Conservation (phyloP, 2,113 vertebrate genomes). For the Rhodinocichla rosea region DNA sequence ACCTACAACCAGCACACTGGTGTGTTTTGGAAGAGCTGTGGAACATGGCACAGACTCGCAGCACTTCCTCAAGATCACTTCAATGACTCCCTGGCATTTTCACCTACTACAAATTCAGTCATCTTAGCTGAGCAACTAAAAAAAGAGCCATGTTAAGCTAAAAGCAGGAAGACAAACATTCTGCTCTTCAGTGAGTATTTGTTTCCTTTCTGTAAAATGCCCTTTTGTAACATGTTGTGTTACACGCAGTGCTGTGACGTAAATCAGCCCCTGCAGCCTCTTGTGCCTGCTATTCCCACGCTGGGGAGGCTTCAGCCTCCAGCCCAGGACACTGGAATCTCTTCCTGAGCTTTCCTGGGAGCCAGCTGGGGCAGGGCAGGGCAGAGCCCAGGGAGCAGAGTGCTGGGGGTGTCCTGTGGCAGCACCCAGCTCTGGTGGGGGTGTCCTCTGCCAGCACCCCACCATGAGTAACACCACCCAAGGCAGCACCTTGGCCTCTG, state of each 20-base stretch:
- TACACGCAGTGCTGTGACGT: constrained; percentile 25
- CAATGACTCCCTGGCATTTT: background rate
- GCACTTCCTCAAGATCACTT: constrained; percentile 8
- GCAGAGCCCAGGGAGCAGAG: background rate
- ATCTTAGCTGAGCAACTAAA: background rate
- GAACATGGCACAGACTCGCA: background rate
- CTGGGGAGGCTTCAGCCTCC: background rate
- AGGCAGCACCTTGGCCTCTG: background rate
- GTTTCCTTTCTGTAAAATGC: constrained; percentile 53
- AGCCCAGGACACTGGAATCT: background rate
- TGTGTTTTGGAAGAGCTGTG: background rate
- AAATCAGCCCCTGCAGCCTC: constrained; percentile 49
- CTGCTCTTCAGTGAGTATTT: background rate
- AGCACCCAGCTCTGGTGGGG: background rate
- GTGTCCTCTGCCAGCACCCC: background rate
- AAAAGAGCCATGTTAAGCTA: background rate
- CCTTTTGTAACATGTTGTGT: constrained; percentile 37
- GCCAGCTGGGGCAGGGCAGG: background rate
- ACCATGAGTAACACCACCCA: fast-evolving
- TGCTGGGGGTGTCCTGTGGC: background rate
- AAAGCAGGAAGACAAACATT: constrained; percentile 60
- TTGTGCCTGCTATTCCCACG: constrained; percentile 37
- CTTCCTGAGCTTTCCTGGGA: background rate
- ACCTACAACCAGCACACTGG: background rate
- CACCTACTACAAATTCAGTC: background rate